Base-by-base conservation (phyloP, 2,888 invertebrate species). In the Oegoconia quadripuncta region DNA sequence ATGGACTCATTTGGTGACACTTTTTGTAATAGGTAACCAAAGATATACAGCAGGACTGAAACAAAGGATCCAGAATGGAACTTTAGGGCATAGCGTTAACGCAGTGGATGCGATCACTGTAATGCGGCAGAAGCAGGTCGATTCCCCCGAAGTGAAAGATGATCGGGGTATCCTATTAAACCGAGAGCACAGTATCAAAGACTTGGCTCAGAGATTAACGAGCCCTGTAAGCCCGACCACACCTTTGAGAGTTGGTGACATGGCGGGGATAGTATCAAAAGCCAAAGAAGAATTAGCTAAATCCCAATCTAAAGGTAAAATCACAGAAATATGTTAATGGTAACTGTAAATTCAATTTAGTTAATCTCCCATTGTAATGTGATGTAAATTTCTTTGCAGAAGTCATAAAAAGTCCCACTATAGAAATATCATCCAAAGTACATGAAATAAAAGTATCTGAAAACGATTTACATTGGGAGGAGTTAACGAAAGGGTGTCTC, bases 401-500 rank as follows among this genome's bases (percentile, higher is more conserved):
- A 81, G 91, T 92, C 40, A 74, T 93, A 58, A 91, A 93, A 80
- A 91, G 92, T 68, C 90, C 94, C 42, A 90, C 93, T 0, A 88
- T 89, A 50, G 94, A 92, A 66, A 92, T 88, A 59, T 82, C 88
- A 57, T 90, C 90, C 53, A 93, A 90, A 76, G 65, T 90, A 18
- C 74, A 71, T 28, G 94, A 95, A 68, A 88, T 91, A 20, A 96
- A 96, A 75, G 95, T 97, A 67, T 94, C 96, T 0, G 97, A 97
- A 78, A 96, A 95, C 64, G 98, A 98, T 64, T 78, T 98, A 2
- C 96, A 97, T 64, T 99, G 99, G 98, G 98, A 98, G 65, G 95
- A 96, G 64, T 77, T 98, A 1, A 70, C 66, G 45, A 92, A 94
- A 34, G 91, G 93, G 25, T 92, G 92, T 48, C 88, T 95, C 55